Percentiles rank a stretch among this genome's conserved stretches.
Conservation (phyloP, 2,888 invertebrate genomes). For the Drosophila tanythrix region DNA sequence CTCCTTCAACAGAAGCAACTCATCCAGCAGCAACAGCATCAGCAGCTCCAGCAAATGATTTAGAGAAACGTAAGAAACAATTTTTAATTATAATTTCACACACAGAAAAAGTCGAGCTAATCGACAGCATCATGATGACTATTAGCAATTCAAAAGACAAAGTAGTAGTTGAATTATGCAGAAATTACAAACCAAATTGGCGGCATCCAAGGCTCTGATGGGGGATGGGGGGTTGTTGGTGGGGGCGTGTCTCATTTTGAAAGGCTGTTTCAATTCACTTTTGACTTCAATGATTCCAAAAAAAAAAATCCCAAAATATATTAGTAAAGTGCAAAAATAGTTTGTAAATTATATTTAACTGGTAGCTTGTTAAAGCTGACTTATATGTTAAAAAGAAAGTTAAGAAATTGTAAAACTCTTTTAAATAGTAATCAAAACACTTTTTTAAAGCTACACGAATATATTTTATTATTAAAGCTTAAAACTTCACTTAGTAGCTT, state of each 20-base stretch:
- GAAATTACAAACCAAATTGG: slow-evolving; percentile 75
- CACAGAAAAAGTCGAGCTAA: slow-evolving; percentile 45
- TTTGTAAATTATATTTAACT: slow-evolving; percentile 1
- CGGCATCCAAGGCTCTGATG: slow-evolving; percentile 64
- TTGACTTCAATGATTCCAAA: slow-evolving; percentile 6
- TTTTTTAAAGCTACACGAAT: not conserved
- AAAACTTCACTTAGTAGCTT: not conserved
- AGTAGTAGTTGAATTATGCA: slow-evolving; percentile 68
- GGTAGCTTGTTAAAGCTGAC: not conserved
- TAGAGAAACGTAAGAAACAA: slow-evolving; percentile 85
- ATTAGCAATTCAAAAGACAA: slow-evolving; percentile 53
- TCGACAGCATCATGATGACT: slow-evolving; percentile 15
- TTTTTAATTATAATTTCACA: slow-evolving; percentile 76
- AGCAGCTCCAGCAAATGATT: slow-evolving; percentile 70
- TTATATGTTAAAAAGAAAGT: not conserved
- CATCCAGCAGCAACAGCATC: slow-evolving; percentile 23
- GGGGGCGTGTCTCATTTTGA: slow-evolving; percentile 26
- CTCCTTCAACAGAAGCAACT: slow-evolving; percentile 18
- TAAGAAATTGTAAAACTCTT: not conserved
- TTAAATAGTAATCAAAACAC: not conserved
- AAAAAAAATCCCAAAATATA: not conserved
- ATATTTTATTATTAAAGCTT: not conserved
- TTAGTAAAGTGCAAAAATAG: slow-evolving; percentile 36
- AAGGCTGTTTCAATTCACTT: slow-evolving; percentile 27
- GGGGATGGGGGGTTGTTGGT: slow-evolving; percentile 36